These are phyloP conservation scores for Noctua pronuba DNA, from an alignment of 2,888 invertebrate genomes.

Conservation along the genomic window DNA sequence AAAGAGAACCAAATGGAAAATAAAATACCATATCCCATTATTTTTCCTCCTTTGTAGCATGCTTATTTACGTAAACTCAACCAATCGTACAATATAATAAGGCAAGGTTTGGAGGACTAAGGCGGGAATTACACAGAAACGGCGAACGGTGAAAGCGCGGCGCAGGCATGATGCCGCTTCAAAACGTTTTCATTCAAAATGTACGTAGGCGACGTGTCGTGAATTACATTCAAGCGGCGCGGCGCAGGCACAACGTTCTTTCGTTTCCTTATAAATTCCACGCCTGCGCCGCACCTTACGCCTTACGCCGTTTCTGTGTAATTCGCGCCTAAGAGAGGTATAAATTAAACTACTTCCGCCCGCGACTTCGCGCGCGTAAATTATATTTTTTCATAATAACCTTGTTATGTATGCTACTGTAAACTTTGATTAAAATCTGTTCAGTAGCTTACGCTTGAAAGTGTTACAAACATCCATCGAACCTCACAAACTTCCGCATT, in stretches of 20 bases:
- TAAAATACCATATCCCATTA: not conserved
- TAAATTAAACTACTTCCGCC: constrained; percentile 3
- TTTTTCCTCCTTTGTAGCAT: not conserved
- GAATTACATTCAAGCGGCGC: too few relatives aligned
- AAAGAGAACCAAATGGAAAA: not conserved
- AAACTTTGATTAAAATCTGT: not conserved
- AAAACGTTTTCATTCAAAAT: too few relatives aligned
- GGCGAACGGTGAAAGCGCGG: too few relatives aligned
- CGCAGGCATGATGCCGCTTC: too few relatives aligned
- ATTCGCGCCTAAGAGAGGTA: too few relatives aligned
- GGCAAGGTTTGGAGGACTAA: constrained; percentile 18
- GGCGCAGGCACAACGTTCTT: too few relatives aligned
- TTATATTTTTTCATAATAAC: not conserved
- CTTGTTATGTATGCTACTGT: not conserved
- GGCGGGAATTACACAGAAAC: too few relatives aligned
- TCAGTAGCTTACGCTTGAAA: not conserved
- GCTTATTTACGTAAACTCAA: constrained; percentile 1
- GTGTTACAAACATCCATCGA: not conserved
- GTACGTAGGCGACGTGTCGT: too few relatives aligned
- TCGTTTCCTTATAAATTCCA: too few relatives aligned
- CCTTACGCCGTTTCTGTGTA: too few relatives aligned
- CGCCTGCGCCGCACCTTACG: too few relatives aligned
- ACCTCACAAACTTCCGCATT: not conserved
- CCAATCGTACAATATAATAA: constrained; percentile 3
- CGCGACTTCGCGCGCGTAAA: not conserved